phyloP scores from a whole-genome alignment of 2,888 invertebrate species.

The Catocala nupta region DNA sequence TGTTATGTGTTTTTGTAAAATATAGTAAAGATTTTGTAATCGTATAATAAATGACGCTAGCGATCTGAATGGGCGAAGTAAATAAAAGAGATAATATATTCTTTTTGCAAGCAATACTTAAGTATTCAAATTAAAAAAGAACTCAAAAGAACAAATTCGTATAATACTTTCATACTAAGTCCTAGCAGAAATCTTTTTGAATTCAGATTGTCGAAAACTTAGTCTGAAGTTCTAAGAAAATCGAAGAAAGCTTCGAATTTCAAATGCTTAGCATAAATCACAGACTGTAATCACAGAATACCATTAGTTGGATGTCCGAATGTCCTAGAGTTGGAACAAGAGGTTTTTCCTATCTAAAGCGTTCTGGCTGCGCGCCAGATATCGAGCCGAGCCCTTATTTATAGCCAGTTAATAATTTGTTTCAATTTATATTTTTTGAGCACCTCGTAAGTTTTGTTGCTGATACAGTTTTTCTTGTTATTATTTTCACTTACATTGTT shows the following conservation, averaged over 20 bases:
- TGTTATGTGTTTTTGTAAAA: too few species aligned
- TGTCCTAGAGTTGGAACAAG: slow-evolving; percentile 59
- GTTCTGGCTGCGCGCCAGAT: slow-evolving; percentile 78
- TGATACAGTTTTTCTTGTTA: slow-evolving; percentile 31
- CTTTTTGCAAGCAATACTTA: too few species aligned
- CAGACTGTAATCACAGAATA: slow-evolving; percentile 59
- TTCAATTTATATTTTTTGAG: slow-evolving; percentile 69
- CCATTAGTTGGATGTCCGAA: slow-evolving; percentile 72
- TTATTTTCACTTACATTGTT: slow-evolving; percentile 15
- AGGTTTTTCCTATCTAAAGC: slow-evolving; percentile 76
- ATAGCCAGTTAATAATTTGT: slow-evolving; percentile 82
- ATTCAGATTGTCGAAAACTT: slow-evolving; percentile 13
- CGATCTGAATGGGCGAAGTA: too few species aligned
- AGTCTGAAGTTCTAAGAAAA: slow-evolving; percentile 40
- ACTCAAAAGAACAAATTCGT: too few species aligned
- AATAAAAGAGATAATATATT: too few species aligned
- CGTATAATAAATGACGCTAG: too few species aligned
- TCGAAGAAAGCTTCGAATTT: slow-evolving; percentile 31
- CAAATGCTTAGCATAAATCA: slow-evolving; percentile 60
- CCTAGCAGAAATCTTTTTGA: slow-evolving; percentile 2
- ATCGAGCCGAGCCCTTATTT: slow-evolving; percentile 75
- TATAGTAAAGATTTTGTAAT: too few species aligned
- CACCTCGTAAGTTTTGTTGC: slow-evolving; percentile 38
- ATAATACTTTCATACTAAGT: background rate
- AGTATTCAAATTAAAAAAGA: too few species aligned